Evolutionary conservation across 1,140 invertebrate species (phyloP).

Genomic region (Euura lappo): DNA sequence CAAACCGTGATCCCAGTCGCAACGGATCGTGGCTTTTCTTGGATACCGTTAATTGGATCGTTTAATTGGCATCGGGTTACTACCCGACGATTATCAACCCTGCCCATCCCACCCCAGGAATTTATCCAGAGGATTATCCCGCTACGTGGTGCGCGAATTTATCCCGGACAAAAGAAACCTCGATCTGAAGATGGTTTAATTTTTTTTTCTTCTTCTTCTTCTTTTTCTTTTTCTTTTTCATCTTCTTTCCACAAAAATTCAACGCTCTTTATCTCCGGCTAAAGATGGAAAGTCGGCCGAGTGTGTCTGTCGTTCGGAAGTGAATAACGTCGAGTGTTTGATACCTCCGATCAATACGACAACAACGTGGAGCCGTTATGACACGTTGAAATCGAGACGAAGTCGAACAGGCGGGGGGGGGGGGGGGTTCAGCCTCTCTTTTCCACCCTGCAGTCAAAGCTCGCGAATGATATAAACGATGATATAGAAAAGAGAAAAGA

Average conservation of each 20-base stretch:
- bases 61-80: slow-evolving; percentile 1
- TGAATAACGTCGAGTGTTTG: background rate
- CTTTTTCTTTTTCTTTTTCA: background rate
- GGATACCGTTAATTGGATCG: background rate
- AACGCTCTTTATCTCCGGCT: too few species aligned
- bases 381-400: background rate
- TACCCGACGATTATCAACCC: too few species aligned
- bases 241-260: background rate
- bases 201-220: background rate
- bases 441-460: too few species aligned
- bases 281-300: too few species aligned
- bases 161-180: too few species aligned
- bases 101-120: too few species aligned
- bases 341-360: background rate
- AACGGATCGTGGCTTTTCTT: background rate
- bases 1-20: background rate
- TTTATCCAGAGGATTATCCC: too few species aligned
- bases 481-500: background rate
- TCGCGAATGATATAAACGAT: too few species aligned
- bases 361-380: background rate
- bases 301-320: background rate
- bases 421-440: background rate
- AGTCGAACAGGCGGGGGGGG: background rate
- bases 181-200: too few species aligned
- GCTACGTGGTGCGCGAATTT: too few species aligned